Evolutionary conservation across 2,888 invertebrate species (phyloP).

Genomic region (Autographa gamma): DNA sequence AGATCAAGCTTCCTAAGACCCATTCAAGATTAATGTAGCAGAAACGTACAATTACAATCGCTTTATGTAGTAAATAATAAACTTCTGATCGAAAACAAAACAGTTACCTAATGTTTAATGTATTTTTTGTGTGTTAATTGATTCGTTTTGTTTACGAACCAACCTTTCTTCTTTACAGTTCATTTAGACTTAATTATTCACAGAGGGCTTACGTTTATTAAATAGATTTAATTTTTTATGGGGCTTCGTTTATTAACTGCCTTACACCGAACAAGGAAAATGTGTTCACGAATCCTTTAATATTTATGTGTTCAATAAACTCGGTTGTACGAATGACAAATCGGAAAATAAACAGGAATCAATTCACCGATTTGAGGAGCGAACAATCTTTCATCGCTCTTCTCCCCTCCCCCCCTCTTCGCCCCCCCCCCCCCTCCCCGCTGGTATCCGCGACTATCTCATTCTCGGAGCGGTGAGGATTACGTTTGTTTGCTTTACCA

Average conservation of each 20-base stretch:
- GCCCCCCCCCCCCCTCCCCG: conserved; percentile 45
- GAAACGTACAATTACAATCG: conserved; percentile 5
- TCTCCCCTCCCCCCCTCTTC: conserved; percentile 32
- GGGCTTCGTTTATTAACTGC: conserved; percentile 20
- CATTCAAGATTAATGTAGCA: conserved; percentile 22
- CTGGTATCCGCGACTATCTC: conserved; percentile 59
- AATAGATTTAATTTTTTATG: conserved; percentile 8
- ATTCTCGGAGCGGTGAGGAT: conserved; percentile 65
- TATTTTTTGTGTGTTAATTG: conserved; percentile 9
- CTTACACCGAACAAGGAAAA: conserved; percentile 16
- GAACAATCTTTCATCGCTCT: conserved; percentile 55
- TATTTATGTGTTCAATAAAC: conserved; percentile 56
- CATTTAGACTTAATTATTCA: conserved; percentile 24
- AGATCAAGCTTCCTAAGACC: conserved; percentile 34
- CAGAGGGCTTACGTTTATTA: conserved; percentile 14
- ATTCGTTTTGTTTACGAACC: conserved; percentile 9
- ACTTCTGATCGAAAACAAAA: not conserved
- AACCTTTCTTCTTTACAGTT: conserved; percentile 21
- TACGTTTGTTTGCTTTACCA: conserved; percentile 82
- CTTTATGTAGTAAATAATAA: conserved; percentile 8
- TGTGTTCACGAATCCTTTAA: conserved; percentile 50
- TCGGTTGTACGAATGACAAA: conserved; percentile 59
- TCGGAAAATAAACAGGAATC: conserved; percentile 66
- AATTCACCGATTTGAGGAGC: conserved; percentile 58
- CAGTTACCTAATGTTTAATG: not conserved